Conservation (phyloP, 2,888 invertebrate species). For the Pseudolycoriella hygida region DNA sequence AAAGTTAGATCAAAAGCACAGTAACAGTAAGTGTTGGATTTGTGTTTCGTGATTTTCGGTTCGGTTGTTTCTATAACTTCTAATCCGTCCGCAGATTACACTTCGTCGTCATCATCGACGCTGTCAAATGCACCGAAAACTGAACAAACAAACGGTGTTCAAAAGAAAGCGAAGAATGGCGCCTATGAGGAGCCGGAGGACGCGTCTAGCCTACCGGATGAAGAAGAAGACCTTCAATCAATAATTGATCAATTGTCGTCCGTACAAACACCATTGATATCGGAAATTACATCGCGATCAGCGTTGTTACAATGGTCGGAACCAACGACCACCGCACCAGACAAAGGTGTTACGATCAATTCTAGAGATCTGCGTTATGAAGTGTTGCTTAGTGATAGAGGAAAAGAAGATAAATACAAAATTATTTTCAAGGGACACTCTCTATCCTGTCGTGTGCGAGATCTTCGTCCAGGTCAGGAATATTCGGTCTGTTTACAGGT, state of each 20-base stretch:
- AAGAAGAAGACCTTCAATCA: conserved; percentile 46
- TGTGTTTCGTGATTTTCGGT: too few species aligned
- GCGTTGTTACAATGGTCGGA: conserved; percentile 74
- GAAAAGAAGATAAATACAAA: conserved; percentile 67
- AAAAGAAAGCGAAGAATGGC: conserved; percentile 32
- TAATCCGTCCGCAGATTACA: conserved; percentile 19
- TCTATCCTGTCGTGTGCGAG: conserved; percentile 61
- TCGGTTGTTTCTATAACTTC: too few species aligned
- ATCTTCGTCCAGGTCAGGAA: conserved; percentile 73
- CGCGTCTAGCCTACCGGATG: conserved; percentile 54
- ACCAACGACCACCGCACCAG: conserved; percentile 30
- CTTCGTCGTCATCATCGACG: conserved; percentile 39
- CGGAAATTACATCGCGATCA: conserved; percentile 62
- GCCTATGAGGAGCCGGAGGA: conserved; percentile 59
- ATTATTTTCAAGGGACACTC: conserved; percentile 65
- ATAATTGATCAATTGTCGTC: conserved; percentile 55
- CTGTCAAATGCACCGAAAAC: conserved; percentile 40
- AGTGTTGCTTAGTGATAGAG: conserved; percentile 59
- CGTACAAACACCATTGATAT: conserved; percentile 41
- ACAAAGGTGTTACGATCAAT: conserved; percentile 11
- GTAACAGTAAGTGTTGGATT: conserved; percentile 19
- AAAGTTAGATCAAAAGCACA: conserved; percentile 51
- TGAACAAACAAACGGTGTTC: conserved; percentile 39
- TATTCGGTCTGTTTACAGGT: conserved; percentile 70
- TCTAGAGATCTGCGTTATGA: conserved; percentile 47